phyloP scores from a whole-genome alignment of 1,140 invertebrate genomes.

The Notospermus geniculatus region DNA sequence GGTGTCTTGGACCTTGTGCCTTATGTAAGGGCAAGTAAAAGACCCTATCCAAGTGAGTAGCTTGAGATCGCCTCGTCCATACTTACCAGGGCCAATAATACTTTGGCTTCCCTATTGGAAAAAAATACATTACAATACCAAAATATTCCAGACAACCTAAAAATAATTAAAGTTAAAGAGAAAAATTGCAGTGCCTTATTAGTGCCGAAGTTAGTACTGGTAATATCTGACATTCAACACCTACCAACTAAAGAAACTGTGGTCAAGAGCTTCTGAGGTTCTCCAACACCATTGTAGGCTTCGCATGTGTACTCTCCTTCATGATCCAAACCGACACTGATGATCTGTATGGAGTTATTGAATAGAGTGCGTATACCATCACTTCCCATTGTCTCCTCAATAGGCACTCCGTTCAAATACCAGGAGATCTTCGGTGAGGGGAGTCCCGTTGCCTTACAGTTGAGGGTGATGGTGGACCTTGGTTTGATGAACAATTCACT shows the following conservation, averaged over 20 bases:
- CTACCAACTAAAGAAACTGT: background rate
- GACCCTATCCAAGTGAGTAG: too few species aligned
- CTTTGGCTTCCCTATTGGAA: too few species aligned
- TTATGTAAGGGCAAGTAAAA: too few species aligned
- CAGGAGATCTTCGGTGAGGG: background rate
- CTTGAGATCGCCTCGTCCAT: too few species aligned
- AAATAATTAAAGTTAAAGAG: too few species aligned
- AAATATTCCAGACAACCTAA: too few species aligned
- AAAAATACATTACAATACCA: too few species aligned
- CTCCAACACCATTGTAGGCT: slow-evolving; percentile 5
- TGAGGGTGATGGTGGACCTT: background rate
- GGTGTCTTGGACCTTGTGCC: too few species aligned
- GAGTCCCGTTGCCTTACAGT: background rate
- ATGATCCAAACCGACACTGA: background rate
- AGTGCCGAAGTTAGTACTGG: too few species aligned
- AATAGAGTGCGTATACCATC: background rate
- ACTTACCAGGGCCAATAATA: too few species aligned
- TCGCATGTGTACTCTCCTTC: slow-evolving; percentile 10
- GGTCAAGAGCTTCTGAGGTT: background rate
- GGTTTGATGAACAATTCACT: background rate
- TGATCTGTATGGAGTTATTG: slow-evolving; percentile 3
- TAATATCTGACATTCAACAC: background rate
- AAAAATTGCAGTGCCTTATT: too few species aligned
- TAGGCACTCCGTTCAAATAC: background rate
- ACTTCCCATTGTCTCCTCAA: background rate